These are phyloP conservation scores for Colaptes auratus DNA, from an alignment of 2,113 vertebrate species.

Conservation along the genomic window DNA sequence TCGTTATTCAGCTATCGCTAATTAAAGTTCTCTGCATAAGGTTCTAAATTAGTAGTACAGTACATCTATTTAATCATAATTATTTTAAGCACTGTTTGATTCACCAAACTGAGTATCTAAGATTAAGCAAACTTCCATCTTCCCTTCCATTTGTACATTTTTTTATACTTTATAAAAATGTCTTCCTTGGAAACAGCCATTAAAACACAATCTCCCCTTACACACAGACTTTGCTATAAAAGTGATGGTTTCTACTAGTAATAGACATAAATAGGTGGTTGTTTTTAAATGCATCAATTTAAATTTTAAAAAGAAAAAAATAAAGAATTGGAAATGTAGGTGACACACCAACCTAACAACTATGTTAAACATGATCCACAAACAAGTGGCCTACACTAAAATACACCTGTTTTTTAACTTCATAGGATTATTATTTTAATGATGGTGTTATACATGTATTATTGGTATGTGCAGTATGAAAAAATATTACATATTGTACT, in stretches of 20 bases:
- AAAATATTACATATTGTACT: background rate
- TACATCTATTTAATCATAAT: background rate
- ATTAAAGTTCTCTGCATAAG: conserved; percentile 2
- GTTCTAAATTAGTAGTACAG: background rate
- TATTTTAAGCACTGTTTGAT: conserved; percentile 32
- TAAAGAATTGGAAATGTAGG: background rate
- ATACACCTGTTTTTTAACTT: background rate
- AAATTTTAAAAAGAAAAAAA: background rate
- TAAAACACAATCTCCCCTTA: background rate
- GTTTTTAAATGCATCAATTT: background rate
- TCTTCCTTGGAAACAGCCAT: background rate
- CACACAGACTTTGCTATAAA: background rate
- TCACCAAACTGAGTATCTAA: background rate
- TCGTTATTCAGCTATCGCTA: conserved; percentile 1
- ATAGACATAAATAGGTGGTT: background rate
- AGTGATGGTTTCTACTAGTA: background rate
- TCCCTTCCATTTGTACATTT: background rate
- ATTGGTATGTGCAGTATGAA: background rate
- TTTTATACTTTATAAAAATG: background rate
- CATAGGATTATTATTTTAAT: background rate
- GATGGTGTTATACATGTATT: background rate
- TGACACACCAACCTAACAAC: rapidly evolving
- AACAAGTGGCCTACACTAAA: background rate
- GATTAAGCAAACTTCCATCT: background rate
- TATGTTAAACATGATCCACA: background rate